Evolutionary conservation across 1,140 invertebrate species (phyloP).

Genomic region (Cotesia vestalis): DNA sequence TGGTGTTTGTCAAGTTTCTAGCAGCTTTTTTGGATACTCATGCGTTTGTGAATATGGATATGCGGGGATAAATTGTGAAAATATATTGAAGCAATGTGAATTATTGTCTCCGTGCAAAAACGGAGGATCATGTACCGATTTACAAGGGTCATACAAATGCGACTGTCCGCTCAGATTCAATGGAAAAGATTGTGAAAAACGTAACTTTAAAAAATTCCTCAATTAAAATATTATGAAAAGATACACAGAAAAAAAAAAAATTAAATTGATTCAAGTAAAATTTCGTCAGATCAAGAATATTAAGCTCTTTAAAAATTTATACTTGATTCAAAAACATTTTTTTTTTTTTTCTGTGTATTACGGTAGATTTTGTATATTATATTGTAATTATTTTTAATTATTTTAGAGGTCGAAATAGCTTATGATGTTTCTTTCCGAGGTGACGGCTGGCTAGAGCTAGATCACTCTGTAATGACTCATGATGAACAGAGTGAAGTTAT

Average conservation of each 20-base stretch:
- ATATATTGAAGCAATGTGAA: conserved; percentile 69
- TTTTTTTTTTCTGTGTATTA: too few species aligned
- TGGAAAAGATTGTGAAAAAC: conserved; percentile 80
- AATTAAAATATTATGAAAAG: too few species aligned
- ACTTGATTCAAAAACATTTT: too few species aligned
- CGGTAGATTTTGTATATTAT: neutral
- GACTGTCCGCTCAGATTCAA: conserved; percentile 80
- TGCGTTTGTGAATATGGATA: conserved; percentile 67
- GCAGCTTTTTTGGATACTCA: conserved; percentile 54
- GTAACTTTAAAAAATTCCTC: conserved; percentile 63
- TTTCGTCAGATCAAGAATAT: too few species aligned
- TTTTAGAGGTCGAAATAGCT: conserved; percentile 70
- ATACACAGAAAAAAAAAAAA: too few species aligned
- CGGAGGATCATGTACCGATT: conserved; percentile 77
- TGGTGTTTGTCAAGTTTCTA: conserved; percentile 64
- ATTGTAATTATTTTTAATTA: conserved; percentile 33
- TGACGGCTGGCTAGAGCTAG: conserved; percentile 87
- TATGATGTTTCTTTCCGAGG: conserved; percentile 80
- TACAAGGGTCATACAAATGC: conserved; percentile 74
- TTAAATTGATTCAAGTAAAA: too few species aligned
- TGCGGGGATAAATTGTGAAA: conserved; percentile 77
- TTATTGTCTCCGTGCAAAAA: conserved; percentile 79
- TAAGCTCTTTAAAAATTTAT: too few species aligned
- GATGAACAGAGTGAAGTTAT: conserved; percentile 72
- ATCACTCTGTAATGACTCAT: conserved; percentile 73